Evolutionary conservation across 64 coral and sea anemone genomes (phyloP), one percentile per base, ranked within the genome.

Genomic region (Hydrozoanthus tunicans): DNA sequence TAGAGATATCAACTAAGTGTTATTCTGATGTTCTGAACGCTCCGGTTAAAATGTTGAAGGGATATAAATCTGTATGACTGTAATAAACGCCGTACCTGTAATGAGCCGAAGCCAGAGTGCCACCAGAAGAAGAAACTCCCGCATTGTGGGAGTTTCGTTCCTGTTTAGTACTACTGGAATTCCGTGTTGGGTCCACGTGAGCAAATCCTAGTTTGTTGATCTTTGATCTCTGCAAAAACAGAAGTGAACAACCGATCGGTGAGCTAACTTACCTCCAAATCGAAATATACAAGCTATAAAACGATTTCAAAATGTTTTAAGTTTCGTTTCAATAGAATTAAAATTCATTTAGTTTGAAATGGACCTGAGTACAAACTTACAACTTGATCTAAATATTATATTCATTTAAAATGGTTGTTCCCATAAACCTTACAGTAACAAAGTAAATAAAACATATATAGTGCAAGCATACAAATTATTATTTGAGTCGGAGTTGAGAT

Each of bases 61-160:
- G 4, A 76, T 51, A 76, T 8, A 14, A 53, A 76, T 7, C 27
- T 51, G 27, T 51, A 76, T 13, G 1, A 27, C 13, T 52, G 27
- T 32, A 13, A 26, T 5, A 1, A 27, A 12, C 26, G 61, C 51
- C 79, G 8, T 63, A 81, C 79, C 79, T 81, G 79, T 27, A 61
- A 81, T 32, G 59, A 81, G 69, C 69, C 69, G 20, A 7, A 79
- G 59, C 58, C 58, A 51, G 11, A 81, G 72, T 4, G 11, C 24
- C 9, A 76, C 32, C 7, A 26, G 60, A 81, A 64, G 5, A 12
- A 6, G 3, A 11, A 62, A 26, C 79, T 81, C 79, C 59, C 79
- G 61, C 79, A 81, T 81, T 53, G 9, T 55, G 79, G 79, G 79
- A 62, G 79, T 59, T 9, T 17, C 11, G 56, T 59, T 43, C 79